Conservation (phyloP, 2,888 invertebrate species). For the Auanema sp. region DNA sequence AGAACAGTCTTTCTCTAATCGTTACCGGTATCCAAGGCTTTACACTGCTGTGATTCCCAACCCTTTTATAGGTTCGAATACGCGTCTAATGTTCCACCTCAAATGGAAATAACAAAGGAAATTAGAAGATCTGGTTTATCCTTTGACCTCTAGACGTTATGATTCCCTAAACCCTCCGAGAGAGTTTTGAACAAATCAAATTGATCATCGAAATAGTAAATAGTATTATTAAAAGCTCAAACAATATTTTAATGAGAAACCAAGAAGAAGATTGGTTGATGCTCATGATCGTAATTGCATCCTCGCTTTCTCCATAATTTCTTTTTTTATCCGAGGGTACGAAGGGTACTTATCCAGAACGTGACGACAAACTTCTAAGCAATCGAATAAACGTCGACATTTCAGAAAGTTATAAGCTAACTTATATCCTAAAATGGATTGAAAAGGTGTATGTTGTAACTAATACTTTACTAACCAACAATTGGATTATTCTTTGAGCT, state of each 20-base stretch:
- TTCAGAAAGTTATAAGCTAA: conserved; percentile 88
- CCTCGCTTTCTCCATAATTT: conserved; percentile 82
- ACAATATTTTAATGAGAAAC: not conserved
- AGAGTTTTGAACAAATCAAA: no score
- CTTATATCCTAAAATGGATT: conserved; percentile 75
- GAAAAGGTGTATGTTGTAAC: not conserved
- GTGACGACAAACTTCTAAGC: conserved; percentile 73
- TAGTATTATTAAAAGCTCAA: no score
- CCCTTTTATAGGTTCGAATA: no score
- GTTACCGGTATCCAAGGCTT: no score
- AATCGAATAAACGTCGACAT: conserved; percentile 83
- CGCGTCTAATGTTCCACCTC: no score
- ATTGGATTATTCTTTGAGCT: conserved; percentile 81
- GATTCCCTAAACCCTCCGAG: no score
- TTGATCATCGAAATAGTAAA: no score
- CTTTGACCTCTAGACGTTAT: no score
- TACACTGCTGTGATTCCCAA: no score
- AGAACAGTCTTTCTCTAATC: no score
- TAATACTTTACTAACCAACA: conserved; percentile 70
- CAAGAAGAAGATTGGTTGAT: conserved; percentile 14
- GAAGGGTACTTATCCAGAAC: conserved; percentile 28
- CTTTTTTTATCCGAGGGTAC: conserved; percentile 71
- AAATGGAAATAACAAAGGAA: no score
- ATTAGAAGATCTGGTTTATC: no score
- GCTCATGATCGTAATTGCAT: conserved; percentile 17